Base-by-base conservation (phyloP, 2,113 vertebrate species). In the Globicephala melas region DNA sequence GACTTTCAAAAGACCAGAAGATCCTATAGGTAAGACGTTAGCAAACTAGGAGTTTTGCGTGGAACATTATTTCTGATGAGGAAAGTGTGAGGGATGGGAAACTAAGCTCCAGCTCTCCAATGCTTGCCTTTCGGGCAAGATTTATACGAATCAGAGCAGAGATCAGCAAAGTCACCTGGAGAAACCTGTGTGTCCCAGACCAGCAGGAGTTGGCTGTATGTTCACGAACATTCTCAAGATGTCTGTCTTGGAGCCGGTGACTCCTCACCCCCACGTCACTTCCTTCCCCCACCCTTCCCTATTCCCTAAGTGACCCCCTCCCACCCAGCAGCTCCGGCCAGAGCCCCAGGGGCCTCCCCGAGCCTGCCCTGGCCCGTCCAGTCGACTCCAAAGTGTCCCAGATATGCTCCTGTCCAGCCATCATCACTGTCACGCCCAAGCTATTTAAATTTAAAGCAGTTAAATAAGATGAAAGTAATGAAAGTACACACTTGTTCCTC, bases 261-360 rank as follows among this genome's bases (percentile, higher is more conserved):
- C 62, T 44, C 15, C 79, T 76, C 23, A 15, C 23, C 33, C 31
- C 25, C 3, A 31, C 31, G 21, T 67, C 77, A 21, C 21, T 55
- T 31, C 2, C 9, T 17, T 9, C 14, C 0, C 14, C 17, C 0
- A 7, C 58, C 15, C 23, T 67, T 44, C n/a, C 7, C 15, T 31
- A 1, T 33, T 26, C 82, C 44, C 65, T 25, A n/a, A 26, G 18
- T 28, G 67, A 31, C n/a, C 6, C 33, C 25, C 41, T 94, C 17
- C 28, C 5, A 26, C 36, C 67, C 68, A 8, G 77, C 47, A 50
- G 28, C 79, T 74, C 67, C 21, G 4, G 36, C 77, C 55, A 53
- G 36, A 36, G 21, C 21, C 23, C n/a, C 38, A 2, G 15, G 17
- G 10, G 8, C 70, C 62, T 53, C 15, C 41, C 60, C 7, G 3